These are phyloP conservation scores for Rissa tridactyla DNA, from an alignment of 2,113 vertebrate species.

Conservation along the genomic window DNA sequence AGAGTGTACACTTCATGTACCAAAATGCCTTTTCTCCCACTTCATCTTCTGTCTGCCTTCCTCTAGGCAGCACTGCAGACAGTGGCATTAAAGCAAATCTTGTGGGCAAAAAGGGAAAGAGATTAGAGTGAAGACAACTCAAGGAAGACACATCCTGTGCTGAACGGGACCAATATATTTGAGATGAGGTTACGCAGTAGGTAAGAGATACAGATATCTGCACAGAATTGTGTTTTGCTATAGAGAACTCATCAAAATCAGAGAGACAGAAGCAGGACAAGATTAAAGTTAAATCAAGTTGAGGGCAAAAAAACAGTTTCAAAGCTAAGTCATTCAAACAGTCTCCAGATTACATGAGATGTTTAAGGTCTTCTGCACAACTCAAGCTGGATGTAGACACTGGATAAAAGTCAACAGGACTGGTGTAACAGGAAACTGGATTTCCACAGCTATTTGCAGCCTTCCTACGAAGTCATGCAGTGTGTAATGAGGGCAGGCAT, in stretches of 20 bases:
- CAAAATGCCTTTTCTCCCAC: neutral
- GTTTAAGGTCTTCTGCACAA: neutral
- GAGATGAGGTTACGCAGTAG: neutral
- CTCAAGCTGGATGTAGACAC: neutral
- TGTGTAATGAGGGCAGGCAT: neutral
- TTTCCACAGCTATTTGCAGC: neutral
- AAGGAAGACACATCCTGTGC: neutral
- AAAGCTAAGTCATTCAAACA: neutral
- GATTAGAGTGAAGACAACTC: neutral
- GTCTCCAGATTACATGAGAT: neutral
- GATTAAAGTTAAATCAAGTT: neutral
- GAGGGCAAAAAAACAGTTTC: neutral
- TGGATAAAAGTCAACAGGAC: neutral
- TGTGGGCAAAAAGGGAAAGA: neutral
- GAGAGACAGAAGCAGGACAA: neutral
- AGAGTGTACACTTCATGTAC: neutral
- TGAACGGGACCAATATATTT: neutral
- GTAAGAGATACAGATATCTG: neutral
- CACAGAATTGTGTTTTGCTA: neutral
- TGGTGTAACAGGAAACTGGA: neutral
- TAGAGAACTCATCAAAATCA: neutral
- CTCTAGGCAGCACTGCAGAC: neutral
- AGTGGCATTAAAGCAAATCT: neutral
- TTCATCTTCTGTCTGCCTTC: neutral
- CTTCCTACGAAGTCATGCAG: neutral